Evolutionary conservation across 2,797 vertebrate genomes (phyloP).

Genomic region (Poecilia wingei): DNA sequence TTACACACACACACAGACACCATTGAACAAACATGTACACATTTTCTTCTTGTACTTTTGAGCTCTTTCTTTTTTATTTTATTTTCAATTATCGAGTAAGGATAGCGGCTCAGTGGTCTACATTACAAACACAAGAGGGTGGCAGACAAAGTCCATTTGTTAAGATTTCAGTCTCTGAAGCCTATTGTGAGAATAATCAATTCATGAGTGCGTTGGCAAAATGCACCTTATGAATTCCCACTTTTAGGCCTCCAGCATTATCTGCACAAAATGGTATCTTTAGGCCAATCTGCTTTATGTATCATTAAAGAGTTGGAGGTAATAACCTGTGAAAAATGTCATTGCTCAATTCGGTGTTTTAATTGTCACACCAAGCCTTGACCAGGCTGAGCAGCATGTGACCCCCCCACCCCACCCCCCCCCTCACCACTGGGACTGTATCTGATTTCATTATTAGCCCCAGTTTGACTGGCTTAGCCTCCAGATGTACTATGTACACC

Average conservation of each 20-base stretch:
- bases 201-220: constrained; percentile 38
- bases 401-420: constrained; percentile 24
- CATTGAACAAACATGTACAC: constrained; percentile 15
- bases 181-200: constrained; percentile 55
- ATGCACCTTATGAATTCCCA: constrained; percentile 41
- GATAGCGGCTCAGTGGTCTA: constrained; percentile 63
- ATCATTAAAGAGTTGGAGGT: constrained; percentile 36
- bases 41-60: constrained; percentile 36
- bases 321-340: constrained; percentile 46
- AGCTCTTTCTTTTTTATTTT: constrained; percentile 52
- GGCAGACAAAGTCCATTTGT: constrained; percentile 67
- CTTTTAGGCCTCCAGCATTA: constrained; percentile 30
- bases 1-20: constrained; percentile 22
- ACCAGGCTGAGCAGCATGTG: constrained; percentile 61
- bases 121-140: constrained; percentile 64
- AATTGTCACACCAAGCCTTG: constrained; percentile 64
- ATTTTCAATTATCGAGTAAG: constrained; percentile 73
- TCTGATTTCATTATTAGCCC: constrained; percentile 83
- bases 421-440: constrained; percentile 66
- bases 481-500: constrained; percentile 73
- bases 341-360: constrained; percentile 49
- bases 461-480: constrained; percentile 76
- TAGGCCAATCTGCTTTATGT: constrained; percentile 13
- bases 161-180: constrained; percentile 53
- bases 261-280: constrained; percentile 30